Evolutionary conservation across 2,888 invertebrate species (phyloP).

Genomic region (Tipula unca): DNA sequence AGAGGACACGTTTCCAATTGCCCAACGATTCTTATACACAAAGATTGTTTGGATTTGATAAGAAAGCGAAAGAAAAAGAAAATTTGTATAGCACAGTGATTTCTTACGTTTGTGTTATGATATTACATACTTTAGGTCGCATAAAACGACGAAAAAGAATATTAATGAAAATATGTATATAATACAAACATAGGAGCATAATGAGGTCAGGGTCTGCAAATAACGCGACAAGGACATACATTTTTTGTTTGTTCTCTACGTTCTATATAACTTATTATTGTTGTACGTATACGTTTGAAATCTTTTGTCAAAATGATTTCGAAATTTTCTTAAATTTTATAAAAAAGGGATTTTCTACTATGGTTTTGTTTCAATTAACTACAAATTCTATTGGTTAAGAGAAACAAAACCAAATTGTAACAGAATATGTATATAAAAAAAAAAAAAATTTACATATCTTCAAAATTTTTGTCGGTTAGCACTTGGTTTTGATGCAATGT

Average conservation of each 20-base stretch:
- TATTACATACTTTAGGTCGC: not conserved
- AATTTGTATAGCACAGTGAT: not conserved
- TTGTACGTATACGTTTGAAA: not conserved
- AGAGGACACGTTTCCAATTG: not conserved
- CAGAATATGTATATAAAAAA: not conserved
- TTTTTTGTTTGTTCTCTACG: not conserved
- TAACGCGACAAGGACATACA: not conserved
- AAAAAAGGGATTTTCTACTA: not conserved
- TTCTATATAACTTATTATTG: not conserved
- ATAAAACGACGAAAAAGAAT: not conserved
- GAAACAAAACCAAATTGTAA: no score
- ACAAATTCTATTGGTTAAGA: not conserved
- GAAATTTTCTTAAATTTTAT: not conserved
- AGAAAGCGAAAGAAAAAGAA: not conserved
- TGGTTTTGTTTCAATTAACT: not conserved
- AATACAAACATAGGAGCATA: not conserved
- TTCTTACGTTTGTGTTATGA: not conserved
- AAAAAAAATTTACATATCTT: not conserved
- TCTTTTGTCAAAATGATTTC: not conserved
- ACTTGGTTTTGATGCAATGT: not conserved
- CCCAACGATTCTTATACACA: slow-evolving; percentile 2
- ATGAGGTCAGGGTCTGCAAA: slow-evolving; percentile 16
- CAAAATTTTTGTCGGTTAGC: not conserved
- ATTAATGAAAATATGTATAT: not conserved
- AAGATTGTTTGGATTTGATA: not conserved